These are phyloP conservation scores for Eupithecia dodoneata DNA, from an alignment of 2,888 invertebrate genomes.

Conservation along the genomic window DNA sequence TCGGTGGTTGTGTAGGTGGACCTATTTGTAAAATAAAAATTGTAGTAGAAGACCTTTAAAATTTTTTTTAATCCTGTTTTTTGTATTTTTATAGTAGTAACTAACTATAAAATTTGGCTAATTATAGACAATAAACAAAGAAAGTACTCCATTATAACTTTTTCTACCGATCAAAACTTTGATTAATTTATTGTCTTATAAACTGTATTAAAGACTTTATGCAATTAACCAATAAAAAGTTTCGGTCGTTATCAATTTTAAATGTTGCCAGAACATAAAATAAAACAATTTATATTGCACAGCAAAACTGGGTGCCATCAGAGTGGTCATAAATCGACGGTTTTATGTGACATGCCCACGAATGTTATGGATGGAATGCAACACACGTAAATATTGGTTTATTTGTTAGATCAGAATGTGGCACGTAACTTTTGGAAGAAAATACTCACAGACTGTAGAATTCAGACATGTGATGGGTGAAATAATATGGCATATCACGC, in stretches of 20 bases:
- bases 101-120: background rate
- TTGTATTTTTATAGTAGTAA: no score
- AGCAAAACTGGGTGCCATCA: slow-evolving; percentile 37
- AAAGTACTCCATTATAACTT: background rate
- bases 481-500: slow-evolving; percentile 3
- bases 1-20: no score
- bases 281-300: slow-evolving; percentile 34
- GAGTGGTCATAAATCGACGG: slow-evolving; percentile 46
- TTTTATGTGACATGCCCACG: slow-evolving; percentile 49
- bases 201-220: background rate
- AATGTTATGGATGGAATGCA: slow-evolving; percentile 45
- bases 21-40: no score
- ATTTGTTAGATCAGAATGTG: slow-evolving; percentile 30
- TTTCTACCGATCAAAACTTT: background rate
- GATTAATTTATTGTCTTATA: background rate
- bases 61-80: no score
- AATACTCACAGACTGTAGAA: background rate
- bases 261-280: slow-evolving; percentile 20
- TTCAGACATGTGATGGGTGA: background rate
- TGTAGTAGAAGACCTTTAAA: no score
- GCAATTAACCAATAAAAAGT: background rate
- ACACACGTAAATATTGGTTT: slow-evolving; percentile 40
- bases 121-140: background rate
- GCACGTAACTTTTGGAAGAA: slow-evolving; percentile 12
- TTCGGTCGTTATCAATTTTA: slow-evolving; percentile 13